Percentiles rank a stretch among this genome's conserved stretches.
These are phyloP conservation scores for Mellivora capensis DNA, from an alignment of 2,113 vertebrate species.

Conservation along the genomic window DNA sequence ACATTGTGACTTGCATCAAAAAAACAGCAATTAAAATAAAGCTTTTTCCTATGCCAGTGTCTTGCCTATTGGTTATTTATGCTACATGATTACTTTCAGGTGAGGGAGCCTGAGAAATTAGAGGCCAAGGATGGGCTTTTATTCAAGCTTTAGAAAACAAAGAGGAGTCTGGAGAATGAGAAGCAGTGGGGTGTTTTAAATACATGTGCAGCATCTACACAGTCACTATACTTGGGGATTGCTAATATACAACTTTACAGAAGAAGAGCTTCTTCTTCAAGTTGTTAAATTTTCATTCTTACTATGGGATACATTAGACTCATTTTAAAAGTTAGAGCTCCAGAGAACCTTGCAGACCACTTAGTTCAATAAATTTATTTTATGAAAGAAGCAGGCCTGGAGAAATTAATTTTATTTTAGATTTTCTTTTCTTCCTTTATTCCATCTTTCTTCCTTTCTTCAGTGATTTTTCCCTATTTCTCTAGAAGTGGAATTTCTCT, in stretches of 20 bases:
- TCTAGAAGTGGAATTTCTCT: conserved; percentile 7
- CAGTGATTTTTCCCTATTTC: neutral
- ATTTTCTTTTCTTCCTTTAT: neutral
- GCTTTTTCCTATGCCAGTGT: neutral
- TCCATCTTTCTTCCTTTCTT: neutral
- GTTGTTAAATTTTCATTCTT: neutral
- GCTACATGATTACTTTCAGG: neutral
- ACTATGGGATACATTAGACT: neutral
- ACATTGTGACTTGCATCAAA: neutral
- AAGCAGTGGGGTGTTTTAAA: neutral
- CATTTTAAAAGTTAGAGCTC: neutral
- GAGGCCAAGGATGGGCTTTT: neutral
- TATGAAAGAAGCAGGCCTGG: neutral
- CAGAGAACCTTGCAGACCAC: neutral
- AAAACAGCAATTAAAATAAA: neutral
- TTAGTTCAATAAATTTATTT: neutral
- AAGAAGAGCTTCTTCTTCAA: neutral
- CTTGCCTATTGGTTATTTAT: neutral
- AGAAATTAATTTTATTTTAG: neutral
- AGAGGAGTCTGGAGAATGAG: neutral
- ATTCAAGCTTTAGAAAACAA: neutral
- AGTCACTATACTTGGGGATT: neutral
- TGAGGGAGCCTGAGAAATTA: neutral
- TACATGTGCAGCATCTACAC: neutral
- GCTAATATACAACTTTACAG: neutral